Evolutionary conservation across 2,888 invertebrate genomes (phyloP).

Genomic region (Hybos culiciformis): DNA sequence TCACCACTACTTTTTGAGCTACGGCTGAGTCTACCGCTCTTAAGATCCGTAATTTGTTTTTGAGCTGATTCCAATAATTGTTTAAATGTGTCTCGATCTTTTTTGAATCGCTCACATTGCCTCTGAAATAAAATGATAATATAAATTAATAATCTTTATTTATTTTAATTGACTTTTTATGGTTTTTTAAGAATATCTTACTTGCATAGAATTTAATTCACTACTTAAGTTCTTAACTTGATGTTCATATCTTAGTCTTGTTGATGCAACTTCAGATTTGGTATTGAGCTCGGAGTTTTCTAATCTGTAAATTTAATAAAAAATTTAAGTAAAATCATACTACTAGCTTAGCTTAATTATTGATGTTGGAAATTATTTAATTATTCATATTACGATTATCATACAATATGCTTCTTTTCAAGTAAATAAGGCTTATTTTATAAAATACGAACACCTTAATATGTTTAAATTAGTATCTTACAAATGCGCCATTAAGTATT

Average conservation of each 20-base stretch:
- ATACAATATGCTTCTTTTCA: no score
- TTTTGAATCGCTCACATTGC: slow-evolving; percentile 53
- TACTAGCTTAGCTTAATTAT: background rate
- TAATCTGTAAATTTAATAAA: slow-evolving; percentile 30
- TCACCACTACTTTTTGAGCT: slow-evolving; percentile 59
- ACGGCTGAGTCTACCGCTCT: slow-evolving; percentile 44
- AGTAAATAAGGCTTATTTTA: no score
- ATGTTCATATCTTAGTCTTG: slow-evolving; percentile 72
- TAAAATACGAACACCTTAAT: no score
- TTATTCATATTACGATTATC: no score
- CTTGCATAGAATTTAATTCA: slow-evolving; percentile 71
- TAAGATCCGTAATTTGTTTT: slow-evolving; percentile 65
- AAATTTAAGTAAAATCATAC: background rate
- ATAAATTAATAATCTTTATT: background rate
- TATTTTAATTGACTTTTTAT: no score
- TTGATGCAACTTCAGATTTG: slow-evolving; percentile 64
- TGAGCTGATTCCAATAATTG: slow-evolving; percentile 82
- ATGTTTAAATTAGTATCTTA: no score
- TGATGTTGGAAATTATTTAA: no score
- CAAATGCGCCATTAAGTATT: no score
- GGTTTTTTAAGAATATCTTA: slow-evolving; percentile 26
- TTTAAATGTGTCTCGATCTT: slow-evolving; percentile 78
- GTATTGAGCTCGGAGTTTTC: slow-evolving; percentile 56
- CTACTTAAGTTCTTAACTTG: slow-evolving; percentile 67
- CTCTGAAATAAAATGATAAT: slow-evolving; percentile 20